phyloP scores from a whole-genome alignment of 2,888 invertebrate genomes.

The Ennomos fuscantarius region DNA sequence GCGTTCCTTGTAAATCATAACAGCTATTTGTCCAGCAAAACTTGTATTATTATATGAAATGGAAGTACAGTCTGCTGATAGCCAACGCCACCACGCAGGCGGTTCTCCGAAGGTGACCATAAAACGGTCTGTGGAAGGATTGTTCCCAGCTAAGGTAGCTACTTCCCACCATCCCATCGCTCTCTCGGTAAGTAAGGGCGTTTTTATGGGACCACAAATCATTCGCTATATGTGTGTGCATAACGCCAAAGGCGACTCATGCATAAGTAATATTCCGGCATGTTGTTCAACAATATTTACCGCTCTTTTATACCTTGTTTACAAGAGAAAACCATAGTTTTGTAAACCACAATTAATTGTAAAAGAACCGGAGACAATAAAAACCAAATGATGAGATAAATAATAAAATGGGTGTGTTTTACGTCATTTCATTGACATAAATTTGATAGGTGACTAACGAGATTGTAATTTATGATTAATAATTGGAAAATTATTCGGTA shows the following conservation, averaged over 20 bases:
- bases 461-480: conserved; percentile 1
- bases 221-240: conserved; percentile 50
- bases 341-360: conserved; percentile 43
- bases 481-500: conserved; percentile 10
- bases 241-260: conserved; percentile 44
- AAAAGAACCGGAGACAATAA: conserved; percentile 27
- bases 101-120: conserved; percentile 54
- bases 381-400: conserved; percentile 22
- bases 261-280: conserved; percentile 46
- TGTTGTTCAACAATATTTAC: conserved; percentile 48
- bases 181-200: conserved; percentile 45
- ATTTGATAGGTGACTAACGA: conserved; percentile 10
- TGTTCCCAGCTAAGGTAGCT: conserved; percentile 46
- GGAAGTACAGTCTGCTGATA: conserved; percentile 37
- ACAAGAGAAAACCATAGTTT: conserved; percentile 23
- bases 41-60: conserved; percentile 45
- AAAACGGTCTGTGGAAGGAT: conserved; percentile 48
- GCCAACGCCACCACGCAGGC: conserved; percentile 36
- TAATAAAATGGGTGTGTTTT: conserved; percentile 16
- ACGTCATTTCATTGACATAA: conserved; percentile 13
- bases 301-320: conserved; percentile 28
- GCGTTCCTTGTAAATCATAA: conserved; percentile 56
- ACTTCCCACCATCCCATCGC: conserved; percentile 41
- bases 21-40: conserved; percentile 56
- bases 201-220: conserved; percentile 63